phyloP scores from a whole-genome alignment of 2,113 vertebrate species.

The Bufo bufo region DNA sequence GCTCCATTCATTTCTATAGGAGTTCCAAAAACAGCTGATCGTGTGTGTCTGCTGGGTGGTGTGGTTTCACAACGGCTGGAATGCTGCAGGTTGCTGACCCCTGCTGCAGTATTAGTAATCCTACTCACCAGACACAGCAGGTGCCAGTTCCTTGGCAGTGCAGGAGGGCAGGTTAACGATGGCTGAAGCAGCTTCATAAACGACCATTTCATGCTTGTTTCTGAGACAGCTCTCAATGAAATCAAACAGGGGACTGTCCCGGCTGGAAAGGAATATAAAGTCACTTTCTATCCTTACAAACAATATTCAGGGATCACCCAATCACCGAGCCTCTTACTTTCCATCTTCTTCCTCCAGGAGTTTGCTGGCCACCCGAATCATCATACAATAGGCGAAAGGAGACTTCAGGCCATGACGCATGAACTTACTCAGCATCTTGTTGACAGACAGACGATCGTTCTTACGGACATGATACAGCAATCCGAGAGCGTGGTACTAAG shows the following conservation, averaged over 20 bases:
- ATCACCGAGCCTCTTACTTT: conserved; percentile 65
- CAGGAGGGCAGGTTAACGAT: conserved; percentile 78
- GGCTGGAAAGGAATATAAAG: conserved; percentile 64
- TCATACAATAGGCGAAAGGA: conserved; percentile 81
- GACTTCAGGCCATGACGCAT: conserved; percentile 79
- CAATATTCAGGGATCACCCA: neutral
- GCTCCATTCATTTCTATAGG: too few species aligned
- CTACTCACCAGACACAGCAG: conserved; percentile 76
- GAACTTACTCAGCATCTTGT: conserved; percentile 83
- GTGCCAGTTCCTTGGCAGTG: conserved; percentile 80
- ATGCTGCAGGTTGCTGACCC: too few species aligned
- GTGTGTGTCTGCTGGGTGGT: too few species aligned
- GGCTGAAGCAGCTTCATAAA: conserved; percentile 82
- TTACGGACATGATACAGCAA: conserved; percentile 81
- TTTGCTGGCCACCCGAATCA: conserved; percentile 81
- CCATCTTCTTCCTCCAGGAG: conserved; percentile 80
- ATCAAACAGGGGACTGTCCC: conserved; percentile 78
- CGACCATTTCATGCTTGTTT: conserved; percentile 84
- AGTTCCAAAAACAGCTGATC: too few species aligned
- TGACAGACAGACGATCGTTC: conserved; percentile 79
- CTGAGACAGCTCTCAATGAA: conserved; percentile 82
- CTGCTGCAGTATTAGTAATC: too few species aligned
- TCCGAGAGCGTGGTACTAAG: conserved; percentile 79
- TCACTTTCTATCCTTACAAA: neutral
- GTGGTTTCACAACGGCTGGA: too few species aligned